Evolutionary conservation across 2,888 invertebrate genomes (phyloP), one percentile per base, ranked within the genome.

Genomic region (Cacoxenus indagator): DNA sequence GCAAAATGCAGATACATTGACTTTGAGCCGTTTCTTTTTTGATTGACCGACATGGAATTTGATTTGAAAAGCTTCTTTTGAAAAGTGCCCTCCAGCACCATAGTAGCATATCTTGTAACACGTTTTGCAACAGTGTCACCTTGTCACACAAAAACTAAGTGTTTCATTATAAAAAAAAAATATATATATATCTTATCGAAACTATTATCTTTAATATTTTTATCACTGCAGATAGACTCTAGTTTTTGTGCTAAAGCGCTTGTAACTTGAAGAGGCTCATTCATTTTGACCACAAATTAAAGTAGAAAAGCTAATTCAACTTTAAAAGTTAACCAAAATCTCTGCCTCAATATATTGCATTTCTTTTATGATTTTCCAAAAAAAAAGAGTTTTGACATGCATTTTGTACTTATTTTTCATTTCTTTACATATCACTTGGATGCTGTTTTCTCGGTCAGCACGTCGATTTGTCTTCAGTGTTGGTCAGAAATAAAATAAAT

Each of bases 141-240:
- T 37, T 37, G 37, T 37, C 37, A 37, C 9, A 37, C 14, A 37
- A 37, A 37, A 2, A 37, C 14, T 37, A 37, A 37, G 37, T 37
- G 37, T 37, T 37, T 37, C 37, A 37, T 37, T 37, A 14, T 14
- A 8, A 37, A n/a, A n/a, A 37, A 37, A 11, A 14, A 11, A 37
- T 37, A 8, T 37, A 5, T 4, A 48, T 6, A 8, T 57, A 57
- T 26, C 57, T 57, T 57, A 57, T 57, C 57, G 26, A 2, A 54
- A 26, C 22, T 24, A 8, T 29, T 57, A 57, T 57, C 57, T 57
- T 29, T 57, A 27, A 17, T 27, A 26, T 17, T n/a, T 11, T 29
- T 27, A 57, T 29, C 11, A 48, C 29, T 57, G 57, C 57, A 57
- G 57, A 29, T 57, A 57, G n/a, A n/a, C n/a, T n/a, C 57, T 57